Percentiles rank a stretch among this genome's conserved stretches.
Evolutionary conservation across 2,113 vertebrate species (phyloP).

Genomic region (Eudorcas thomsonii): DNA sequence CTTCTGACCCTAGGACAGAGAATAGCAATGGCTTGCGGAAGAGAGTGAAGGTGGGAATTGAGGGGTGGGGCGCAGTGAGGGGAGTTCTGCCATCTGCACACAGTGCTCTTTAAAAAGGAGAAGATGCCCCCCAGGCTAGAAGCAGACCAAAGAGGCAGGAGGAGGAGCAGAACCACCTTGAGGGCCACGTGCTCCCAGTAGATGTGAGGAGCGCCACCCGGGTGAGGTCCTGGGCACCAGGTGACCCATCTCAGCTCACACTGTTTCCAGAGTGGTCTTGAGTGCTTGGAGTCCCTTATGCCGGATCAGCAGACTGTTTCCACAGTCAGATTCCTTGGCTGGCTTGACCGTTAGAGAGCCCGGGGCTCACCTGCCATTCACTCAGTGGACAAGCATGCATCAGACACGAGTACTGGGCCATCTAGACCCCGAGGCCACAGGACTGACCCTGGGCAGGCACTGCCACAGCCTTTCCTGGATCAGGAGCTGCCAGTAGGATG

Average conservation of each 20-base stretch:
- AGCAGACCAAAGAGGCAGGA: not conserved
- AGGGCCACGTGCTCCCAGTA: fast-evolving
- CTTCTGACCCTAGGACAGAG: not conserved
- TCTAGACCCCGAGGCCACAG: not conserved
- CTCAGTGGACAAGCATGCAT: not conserved
- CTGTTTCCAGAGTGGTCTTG: not conserved
- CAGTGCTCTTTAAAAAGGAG: not conserved
- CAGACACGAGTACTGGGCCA: not conserved
- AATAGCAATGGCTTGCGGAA: no score
- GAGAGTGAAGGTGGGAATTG: not conserved
- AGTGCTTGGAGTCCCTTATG: not conserved
- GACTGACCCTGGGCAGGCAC: not conserved
- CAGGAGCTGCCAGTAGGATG: fast-evolving
- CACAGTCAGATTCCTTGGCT: not conserved
- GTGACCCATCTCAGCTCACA: not conserved
- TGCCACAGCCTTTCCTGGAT: fast-evolving
- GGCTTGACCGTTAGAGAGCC: not conserved
- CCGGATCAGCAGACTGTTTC: not conserved
- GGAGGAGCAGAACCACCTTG: not conserved
- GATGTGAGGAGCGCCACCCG: fast-evolving
- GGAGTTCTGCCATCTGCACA: not conserved
- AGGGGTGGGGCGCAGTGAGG: fast-evolving
- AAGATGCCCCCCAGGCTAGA: not conserved
- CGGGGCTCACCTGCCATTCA: not conserved
- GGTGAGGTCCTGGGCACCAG: not conserved